These are phyloP conservation scores for Phalanger gymnotis DNA, from an alignment of 2,797 vertebrate genomes.

Conservation along the genomic window DNA sequence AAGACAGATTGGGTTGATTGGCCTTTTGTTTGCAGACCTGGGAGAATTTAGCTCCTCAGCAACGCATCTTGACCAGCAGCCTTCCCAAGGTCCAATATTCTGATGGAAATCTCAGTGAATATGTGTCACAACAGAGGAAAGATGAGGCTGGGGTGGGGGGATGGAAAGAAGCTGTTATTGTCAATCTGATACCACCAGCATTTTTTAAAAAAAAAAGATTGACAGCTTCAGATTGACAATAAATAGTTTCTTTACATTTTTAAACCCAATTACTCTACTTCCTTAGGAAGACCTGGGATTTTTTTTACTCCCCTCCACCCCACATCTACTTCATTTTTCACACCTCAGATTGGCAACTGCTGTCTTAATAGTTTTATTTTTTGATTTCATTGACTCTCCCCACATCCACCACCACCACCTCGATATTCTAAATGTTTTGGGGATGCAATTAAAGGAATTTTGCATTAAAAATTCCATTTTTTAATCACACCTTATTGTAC, in stretches of 20 bases:
- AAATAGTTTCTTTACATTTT: neutral
- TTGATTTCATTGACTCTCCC: neutral
- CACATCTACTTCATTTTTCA: neutral
- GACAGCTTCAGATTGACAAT: neutral
- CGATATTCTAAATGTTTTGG: neutral
- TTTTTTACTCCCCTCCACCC: neutral
- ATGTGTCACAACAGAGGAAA: neutral
- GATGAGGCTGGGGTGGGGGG: neutral
- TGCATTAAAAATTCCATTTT: neutral
- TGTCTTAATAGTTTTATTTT: neutral
- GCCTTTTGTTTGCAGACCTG: neutral
- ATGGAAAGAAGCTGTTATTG: neutral
- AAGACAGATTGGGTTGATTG: neutral
- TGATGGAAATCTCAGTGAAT: neutral
- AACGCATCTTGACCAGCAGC: neutral
- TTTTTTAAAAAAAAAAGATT: neutral
- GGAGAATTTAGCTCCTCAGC: neutral
- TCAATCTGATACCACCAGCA: neutral
- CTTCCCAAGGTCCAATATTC: neutral
- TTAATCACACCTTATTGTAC: neutral
- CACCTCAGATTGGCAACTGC: neutral
- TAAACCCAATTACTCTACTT: neutral
- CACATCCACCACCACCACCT: neutral
- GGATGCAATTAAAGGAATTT: neutral
- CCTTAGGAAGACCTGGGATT: neutral